These are phyloP conservation scores for Masnerella sp. DNA, from an alignment of 2,888 invertebrate genomes.

Conservation along the genomic window DNA sequence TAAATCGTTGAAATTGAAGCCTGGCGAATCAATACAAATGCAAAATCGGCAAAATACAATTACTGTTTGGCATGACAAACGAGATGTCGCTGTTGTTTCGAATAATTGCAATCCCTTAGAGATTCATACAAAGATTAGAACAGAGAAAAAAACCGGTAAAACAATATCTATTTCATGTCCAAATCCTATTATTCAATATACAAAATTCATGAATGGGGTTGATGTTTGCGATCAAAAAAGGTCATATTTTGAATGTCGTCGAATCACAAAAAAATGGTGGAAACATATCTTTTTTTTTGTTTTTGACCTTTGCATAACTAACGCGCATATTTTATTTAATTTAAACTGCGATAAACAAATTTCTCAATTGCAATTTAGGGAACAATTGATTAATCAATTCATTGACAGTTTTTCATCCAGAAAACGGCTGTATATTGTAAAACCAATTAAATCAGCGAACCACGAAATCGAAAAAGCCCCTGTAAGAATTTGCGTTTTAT, in stretches of 20 bases:
- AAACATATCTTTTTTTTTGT: conserved; percentile 10
- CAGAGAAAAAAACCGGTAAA: not conserved
- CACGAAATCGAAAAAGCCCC: not conserved
- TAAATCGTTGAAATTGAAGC: conserved; percentile 10
- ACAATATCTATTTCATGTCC: conserved; percentile 1
- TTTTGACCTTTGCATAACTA: conserved; percentile 14
- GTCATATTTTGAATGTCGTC: conserved; percentile 10
- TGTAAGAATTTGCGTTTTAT: conserved; percentile 2
- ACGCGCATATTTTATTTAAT: conserved; percentile 21
- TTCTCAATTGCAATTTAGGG: conserved; percentile 19
- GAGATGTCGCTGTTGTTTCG: not conserved
- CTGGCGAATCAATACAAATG: not conserved
- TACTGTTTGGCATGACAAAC: conserved; percentile 9
- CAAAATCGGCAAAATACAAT: conserved; percentile 1
- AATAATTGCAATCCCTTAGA: conserved; percentile 9
- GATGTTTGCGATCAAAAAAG: conserved; percentile 8
- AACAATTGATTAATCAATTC: conserved; percentile 16
- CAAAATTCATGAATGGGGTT: conserved; percentile 9
- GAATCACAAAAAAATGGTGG: conserved; percentile 24
- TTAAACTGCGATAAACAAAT: not conserved
- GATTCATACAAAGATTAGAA: not conserved
- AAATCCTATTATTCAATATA: not conserved
- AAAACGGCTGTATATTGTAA: not conserved
- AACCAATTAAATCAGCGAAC: not conserved
- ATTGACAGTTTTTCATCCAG: not conserved